Evolutionary conservation across 2,113 vertebrate genomes (phyloP).

Genomic region (Dendrocopos noguchii): DNA sequence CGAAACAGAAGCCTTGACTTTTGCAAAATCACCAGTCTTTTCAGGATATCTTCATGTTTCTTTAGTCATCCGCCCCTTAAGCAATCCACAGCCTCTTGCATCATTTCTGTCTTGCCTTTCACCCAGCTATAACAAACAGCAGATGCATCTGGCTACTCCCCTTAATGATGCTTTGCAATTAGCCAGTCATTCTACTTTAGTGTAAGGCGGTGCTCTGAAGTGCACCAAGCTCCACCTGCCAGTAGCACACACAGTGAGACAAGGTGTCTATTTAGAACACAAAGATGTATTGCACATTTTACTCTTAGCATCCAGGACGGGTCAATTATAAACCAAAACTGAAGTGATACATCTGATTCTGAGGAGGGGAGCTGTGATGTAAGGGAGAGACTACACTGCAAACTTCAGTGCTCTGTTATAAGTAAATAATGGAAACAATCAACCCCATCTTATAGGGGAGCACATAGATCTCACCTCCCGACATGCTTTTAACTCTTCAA

Average conservation of each 20-base stretch:
- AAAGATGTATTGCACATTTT: not conserved
- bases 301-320: not conserved
- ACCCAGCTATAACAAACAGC: not conserved
- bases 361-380: not conserved
- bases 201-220: not conserved
- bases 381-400: not conserved
- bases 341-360: not conserved
- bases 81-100: not conserved
- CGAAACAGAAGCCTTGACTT: not conserved
- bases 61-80: not conserved
- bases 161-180: not conserved
- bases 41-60: not conserved
- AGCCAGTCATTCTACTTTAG: not conserved
- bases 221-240: not conserved
- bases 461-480: conserved; percentile 77
- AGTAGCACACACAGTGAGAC: not conserved
- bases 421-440: not conserved
- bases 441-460: not conserved
- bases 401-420: not conserved
- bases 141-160: not conserved
- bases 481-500: conserved; percentile 88
- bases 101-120: not conserved
- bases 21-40: not conserved
- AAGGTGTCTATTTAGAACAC: not conserved
- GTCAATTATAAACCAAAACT: not conserved